Percentiles rank a stretch among this genome's conserved stretches.
Conservation (phyloP, 2,113 vertebrate species). For the Coptodon bakossiorum region DNA sequence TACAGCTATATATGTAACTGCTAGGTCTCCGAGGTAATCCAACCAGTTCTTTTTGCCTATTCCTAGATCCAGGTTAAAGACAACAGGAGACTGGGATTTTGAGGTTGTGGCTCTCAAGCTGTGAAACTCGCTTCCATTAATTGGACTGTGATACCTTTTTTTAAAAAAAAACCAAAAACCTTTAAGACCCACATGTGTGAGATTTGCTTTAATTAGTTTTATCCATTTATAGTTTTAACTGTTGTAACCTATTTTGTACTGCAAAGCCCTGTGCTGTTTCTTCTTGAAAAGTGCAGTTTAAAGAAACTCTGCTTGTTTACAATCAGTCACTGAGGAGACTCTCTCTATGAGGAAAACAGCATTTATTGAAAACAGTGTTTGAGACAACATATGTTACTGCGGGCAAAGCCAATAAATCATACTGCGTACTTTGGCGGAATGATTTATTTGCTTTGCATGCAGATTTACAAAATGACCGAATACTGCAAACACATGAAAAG, state of each 20-base stretch:
- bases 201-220: not conserved
- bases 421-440: not conserved
- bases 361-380: conserved; percentile 13
- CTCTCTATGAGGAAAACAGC: not conserved
- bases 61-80: not conserved
- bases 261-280: fast-evolving
- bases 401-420: not conserved
- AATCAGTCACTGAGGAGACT: not conserved
- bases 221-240: not conserved
- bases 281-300: not conserved
- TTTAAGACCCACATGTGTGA: not conserved
- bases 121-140: not conserved
- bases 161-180: not conserved
- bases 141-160: not conserved
- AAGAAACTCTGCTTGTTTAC: not conserved
- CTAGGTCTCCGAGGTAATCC: not conserved
- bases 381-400: not conserved
- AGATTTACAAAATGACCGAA: not conserved
- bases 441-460: not conserved
- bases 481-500: not conserved
- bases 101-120: not conserved
- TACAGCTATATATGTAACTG: not conserved
- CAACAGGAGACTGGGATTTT: not conserved
- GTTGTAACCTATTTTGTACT: not conserved
- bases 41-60: not conserved